Conservation (phyloP, 2,797 vertebrate species). For the Varecia variegata region DNA sequence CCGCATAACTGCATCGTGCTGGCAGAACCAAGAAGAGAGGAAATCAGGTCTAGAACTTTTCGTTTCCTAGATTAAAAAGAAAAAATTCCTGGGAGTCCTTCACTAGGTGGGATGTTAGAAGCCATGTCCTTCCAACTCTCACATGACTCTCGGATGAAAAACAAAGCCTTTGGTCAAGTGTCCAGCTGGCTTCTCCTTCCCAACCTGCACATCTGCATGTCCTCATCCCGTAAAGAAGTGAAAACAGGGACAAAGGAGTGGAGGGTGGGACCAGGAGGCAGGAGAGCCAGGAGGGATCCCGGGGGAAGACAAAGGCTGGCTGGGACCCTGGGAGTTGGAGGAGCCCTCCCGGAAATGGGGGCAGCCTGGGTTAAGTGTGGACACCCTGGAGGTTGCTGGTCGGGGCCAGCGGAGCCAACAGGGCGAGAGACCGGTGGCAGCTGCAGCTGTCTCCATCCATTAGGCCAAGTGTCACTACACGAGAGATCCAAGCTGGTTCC, state of each 20-base stretch:
- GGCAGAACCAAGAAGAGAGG: background rate
- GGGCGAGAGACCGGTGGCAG: background rate
- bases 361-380: background rate
- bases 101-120: accelerated
- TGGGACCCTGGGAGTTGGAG: background rate
- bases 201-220: background rate
- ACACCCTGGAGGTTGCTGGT: background rate
- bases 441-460: background rate
- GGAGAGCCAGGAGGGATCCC: background rate
- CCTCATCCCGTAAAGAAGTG: background rate
- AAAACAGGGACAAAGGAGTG: background rate
- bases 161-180: background rate
- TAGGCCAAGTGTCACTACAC: background rate
- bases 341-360: background rate
- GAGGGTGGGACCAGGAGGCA: background rate
- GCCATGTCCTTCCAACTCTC: background rate
- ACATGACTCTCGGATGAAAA: background rate
- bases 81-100: background rate
- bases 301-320: background rate
- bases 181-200: background rate
- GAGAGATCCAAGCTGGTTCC: background rate
- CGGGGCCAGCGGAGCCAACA: background rate
- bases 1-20: accelerated
- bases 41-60: background rate
- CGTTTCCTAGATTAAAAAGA: background rate